Base-by-base conservation (phyloP, 1,140 invertebrate genomes). In the Bombus ignitus region DNA sequence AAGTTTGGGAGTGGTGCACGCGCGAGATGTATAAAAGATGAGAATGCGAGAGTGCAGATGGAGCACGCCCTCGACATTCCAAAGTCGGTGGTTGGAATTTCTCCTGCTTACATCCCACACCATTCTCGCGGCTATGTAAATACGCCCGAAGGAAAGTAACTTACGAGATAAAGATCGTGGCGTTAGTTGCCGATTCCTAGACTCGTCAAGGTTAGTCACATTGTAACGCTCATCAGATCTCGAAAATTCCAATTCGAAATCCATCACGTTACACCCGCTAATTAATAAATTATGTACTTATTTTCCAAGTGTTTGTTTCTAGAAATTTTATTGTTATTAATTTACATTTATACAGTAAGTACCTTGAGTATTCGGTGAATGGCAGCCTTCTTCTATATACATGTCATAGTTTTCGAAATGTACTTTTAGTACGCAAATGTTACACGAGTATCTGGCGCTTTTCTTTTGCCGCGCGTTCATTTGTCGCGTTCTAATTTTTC, bases 311-410 rank as follows among this genome's bases (percentile, higher is more conserved):
- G 47, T 72, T 81, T 77, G 72, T 65, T 53, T 85, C 47, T 72
- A 66, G 81, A 47, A 88, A 85, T 87, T 90, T 90, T 90, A 80
- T 90, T 76, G 73, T 53, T 35, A 88, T 88, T 93, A 93, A 93
- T 93, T 92, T 92, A 91, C 89, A 93, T 93, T 93, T 93, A 92
- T 92, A 93, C 92, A 93, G 81, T 85, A 81, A 71, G 32, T 87
- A 91, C 83, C 90, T 92, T 82, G 87, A 75, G 86, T 87, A 86
- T 70, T 89, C 85, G 86, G 57, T 65, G 81, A 83, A 86, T 79
- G 86, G 88, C 87, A 87, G 88, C 88, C 81, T 85, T 85, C 81
- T 86, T 87, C 88, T 91, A 86, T 66, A 28, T 70, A 70, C 15
- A 89, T 68, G 62, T 85, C 28, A n/a, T 32, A 42, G 71, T 37